Base-by-base conservation (phyloP, 2,797 vertebrate species). In the Pipistrellus pipistrellus region DNA sequence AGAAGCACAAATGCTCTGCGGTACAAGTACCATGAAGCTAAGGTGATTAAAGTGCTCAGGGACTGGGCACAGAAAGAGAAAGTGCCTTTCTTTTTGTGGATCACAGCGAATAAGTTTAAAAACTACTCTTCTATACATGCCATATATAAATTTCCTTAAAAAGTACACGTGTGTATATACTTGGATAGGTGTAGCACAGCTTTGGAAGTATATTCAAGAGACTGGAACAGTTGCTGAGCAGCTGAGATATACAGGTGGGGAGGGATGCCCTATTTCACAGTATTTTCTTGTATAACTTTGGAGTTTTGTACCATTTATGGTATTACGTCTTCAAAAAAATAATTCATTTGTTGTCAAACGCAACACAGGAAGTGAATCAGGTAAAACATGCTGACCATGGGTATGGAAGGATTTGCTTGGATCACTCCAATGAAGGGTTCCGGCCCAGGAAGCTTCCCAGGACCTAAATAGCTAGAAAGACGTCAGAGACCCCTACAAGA, bases 211-310 rank as follows among this genome's bases (percentile, higher is more conserved):
- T 85, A 35, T 25, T 93, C 30, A 88, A 78, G 92, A 82, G 82
- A 64, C 21, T 62, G 13, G 41, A 86, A 78, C 17, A 46, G 20
- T 66, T 77, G 38, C 44, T 35, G 38, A 62, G 38, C 48, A 71
- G 6, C 64, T 82, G 23, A 30, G 32, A 59, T 66, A 53, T 14
- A 38, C 6, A 32, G 55, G 21, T 46, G 20, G 66, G 18, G 30
- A 83, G 7, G 41, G n/a, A 30, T 55, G 13, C 32, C 83, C 18
- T 15, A 66, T 59, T 55, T 62, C 75, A 59, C 14, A 51, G 4
- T 68, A 35, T 73, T 85, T 85, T 88, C 76, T 92, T 91, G 13
- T 25, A 4, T 80, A 81, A 62, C 51, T 91, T 81, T 87, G 59
- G 30, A 88, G 57, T 57, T 91, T 77, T 68, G 48, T 64, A 72